Percentiles rank a stretch among this genome's conserved stretches.
Conservation (phyloP, 2,113 vertebrate genomes). For the Orientallactaga bullata region DNA sequence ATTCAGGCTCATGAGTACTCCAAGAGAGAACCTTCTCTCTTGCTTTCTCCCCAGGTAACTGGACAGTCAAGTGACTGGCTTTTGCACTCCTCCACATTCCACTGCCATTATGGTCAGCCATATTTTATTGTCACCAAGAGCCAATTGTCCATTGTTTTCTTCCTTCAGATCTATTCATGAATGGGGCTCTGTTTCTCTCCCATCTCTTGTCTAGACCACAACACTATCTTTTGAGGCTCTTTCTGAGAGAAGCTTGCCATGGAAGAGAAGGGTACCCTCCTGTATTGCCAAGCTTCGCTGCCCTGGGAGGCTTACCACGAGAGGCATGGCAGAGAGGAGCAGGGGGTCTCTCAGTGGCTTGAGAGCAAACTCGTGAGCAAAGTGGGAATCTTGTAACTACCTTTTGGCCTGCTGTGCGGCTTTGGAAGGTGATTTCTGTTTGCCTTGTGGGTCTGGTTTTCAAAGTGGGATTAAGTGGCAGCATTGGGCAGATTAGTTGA, state of each 20-base stretch:
- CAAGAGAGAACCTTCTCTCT: neutral
- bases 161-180: neutral
- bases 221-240: neutral
- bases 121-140: neutral
- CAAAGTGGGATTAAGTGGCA: conserved; percentile 43
- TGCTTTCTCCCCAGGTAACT: neutral
- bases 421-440: conserved; percentile 31
- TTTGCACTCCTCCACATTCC: neutral
- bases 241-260: neutral
- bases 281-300: neutral
- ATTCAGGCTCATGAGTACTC: neutral
- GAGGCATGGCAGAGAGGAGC: neutral
- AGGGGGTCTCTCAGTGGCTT: neutral
- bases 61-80: neutral
- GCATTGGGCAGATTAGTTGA: neutral
- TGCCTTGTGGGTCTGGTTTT: neutral
- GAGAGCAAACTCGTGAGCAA: neutral
- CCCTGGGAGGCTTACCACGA: neutral
- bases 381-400: neutral
- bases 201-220: neutral
- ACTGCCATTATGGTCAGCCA: neutral
- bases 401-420: neutral
- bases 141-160: neutral
- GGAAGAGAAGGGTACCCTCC: neutral
- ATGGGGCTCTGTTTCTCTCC: neutral